Evolutionary conservation across 2,113 vertebrate species (phyloP).

Genomic region (Nothobranchius furzeri): DNA sequence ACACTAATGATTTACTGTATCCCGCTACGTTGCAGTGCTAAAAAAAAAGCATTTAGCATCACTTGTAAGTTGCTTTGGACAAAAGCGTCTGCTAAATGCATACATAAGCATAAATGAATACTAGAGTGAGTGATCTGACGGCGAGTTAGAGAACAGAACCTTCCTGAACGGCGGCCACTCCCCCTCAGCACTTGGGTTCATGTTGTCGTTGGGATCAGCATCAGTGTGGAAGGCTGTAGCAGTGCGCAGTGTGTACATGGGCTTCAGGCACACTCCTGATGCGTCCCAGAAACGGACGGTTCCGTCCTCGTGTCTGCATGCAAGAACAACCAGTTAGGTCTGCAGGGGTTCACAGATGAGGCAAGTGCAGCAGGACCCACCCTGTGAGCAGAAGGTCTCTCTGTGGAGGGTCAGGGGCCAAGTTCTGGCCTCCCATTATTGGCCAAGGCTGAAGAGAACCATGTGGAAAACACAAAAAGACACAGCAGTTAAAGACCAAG

Average conservation of each 20-base stretch:
- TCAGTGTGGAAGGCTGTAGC: constrained; percentile 91
- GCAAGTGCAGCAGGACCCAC: constrained; percentile 71
- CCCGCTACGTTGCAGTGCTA: too few species aligned
- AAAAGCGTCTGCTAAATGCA: too few species aligned
- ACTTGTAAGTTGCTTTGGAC: too few species aligned
- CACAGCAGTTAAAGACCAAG: too few species aligned
- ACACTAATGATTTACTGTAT: too few species aligned
- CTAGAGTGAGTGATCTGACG: too few species aligned
- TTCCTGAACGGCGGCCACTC: constrained; percentile 97
- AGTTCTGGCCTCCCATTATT: constrained; percentile 89
- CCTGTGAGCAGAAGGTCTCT: constrained; percentile 96
- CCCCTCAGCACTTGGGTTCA: constrained; percentile 87
- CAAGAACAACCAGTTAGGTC: neutral
- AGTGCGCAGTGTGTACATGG: constrained; percentile 94
- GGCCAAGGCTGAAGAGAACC: constrained; percentile 86
- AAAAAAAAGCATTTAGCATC: too few species aligned
- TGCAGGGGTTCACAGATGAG: neutral
- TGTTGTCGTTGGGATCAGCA: constrained; percentile 88
- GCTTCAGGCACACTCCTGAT: constrained; percentile 91
- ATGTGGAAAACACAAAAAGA: constrained; percentile 7
- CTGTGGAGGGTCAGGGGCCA: constrained; percentile 89
- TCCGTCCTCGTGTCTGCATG: constrained; percentile 90
- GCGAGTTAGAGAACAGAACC: constrained; percentile 65
- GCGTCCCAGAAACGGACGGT: constrained; percentile 97
- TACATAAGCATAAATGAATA: too few species aligned